Evolutionary conservation across 2,113 vertebrate species (phyloP).

Genomic region (Alaudala cheleensis): DNA sequence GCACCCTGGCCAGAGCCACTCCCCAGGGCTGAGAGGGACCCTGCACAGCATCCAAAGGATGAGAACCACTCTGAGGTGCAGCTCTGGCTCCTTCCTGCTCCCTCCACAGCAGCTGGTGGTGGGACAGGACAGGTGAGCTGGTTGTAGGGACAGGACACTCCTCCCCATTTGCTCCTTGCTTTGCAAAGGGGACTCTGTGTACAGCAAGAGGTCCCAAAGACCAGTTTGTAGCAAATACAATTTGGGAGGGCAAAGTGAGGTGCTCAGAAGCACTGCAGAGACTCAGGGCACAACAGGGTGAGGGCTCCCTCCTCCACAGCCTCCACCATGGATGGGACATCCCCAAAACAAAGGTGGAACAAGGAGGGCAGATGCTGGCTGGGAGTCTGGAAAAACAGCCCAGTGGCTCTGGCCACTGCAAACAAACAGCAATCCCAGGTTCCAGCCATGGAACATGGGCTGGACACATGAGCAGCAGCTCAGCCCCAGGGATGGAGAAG

Average conservation of each 20-base stretch:
- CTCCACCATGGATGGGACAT: rapidly evolving
- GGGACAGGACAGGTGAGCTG: no score
- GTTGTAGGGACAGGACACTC: background rate
- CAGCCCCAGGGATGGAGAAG: background rate
- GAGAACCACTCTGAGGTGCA: background rate
- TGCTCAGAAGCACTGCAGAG: background rate
- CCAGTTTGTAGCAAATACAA: background rate
- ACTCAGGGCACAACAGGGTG: background rate
- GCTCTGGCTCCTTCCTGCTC: background rate
- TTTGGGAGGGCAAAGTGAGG: background rate
- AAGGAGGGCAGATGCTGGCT: background rate
- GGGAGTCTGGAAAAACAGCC: background rate
- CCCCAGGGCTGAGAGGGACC: rapidly evolving
- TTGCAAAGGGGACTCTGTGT: background rate
- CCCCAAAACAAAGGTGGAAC: background rate
- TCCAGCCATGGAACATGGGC: background rate
- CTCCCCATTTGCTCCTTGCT: rapidly evolving
- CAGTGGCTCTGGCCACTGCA: background rate
- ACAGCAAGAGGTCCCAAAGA: background rate
- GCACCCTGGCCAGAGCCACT: background rate
- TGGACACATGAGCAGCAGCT: background rate
- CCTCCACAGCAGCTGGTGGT: background rate
- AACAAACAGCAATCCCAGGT: background rate
- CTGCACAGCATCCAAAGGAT: background rate
- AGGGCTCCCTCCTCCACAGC: background rate